A percentile compares a stretch with the other conserved stretches of the same genome.
These are phyloP conservation scores for Pseudococcus longispinus DNA, from an alignment of 2,888 invertebrate genomes.

Conservation along the genomic window DNA sequence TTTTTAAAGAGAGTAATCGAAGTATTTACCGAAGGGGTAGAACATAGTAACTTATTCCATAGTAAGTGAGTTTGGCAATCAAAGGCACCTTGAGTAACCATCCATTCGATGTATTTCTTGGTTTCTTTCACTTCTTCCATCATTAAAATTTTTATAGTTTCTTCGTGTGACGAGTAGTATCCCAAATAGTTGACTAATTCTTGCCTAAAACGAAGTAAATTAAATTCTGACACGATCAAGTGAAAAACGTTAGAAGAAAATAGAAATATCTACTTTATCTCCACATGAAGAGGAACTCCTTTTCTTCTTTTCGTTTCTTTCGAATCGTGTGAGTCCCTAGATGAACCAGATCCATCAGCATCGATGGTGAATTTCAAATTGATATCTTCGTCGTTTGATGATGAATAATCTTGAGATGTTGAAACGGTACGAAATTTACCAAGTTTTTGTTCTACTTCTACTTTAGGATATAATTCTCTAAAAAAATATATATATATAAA, in stretches of 20 bases:
- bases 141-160: conserved; percentile 71
- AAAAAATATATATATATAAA: too few species aligned
- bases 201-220: conserved; percentile 62
- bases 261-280: conserved; percentile 19
- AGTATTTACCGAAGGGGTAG: conserved; percentile 51
- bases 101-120: conserved; percentile 67
- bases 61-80: conserved; percentile 75
- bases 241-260: background rate
- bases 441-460: conserved; percentile 68
- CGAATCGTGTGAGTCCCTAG: conserved; percentile 35
- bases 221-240: background rate
- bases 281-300: conserved; percentile 19
- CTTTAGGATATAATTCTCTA: conserved; percentile 70
- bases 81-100: conserved; percentile 72
- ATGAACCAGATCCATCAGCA: conserved; percentile 43
- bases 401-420: conserved; percentile 59
- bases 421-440: conserved; percentile 72
- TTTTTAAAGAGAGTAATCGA: background rate
- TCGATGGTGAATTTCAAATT: conserved; percentile 28
- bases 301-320: background rate
- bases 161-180: conserved; percentile 74
- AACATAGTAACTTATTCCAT: conserved; percentile 72
- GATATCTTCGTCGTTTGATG: conserved; percentile 45
- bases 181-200: conserved; percentile 75
- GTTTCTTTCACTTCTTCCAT: conserved; percentile 68